Evolutionary conservation across 2,113 vertebrate genomes (phyloP).

Genomic region (Eptesicus fuscus): DNA sequence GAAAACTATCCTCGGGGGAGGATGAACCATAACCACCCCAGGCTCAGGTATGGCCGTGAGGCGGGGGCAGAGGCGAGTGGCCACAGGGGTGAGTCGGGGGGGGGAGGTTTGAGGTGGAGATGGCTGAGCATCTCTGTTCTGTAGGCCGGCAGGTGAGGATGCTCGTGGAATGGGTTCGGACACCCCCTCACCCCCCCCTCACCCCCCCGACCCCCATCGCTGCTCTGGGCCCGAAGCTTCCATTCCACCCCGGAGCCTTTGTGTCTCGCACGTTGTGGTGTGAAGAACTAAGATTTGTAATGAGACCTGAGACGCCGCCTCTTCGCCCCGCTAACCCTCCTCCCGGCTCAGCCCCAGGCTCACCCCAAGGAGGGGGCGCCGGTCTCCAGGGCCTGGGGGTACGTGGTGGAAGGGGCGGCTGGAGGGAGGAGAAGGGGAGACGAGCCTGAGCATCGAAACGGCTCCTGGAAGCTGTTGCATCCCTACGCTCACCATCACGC

Average conservation of each 20-base stretch:
- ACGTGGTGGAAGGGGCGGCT: neutral
- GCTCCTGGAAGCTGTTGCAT: slow-evolving; percentile 78
- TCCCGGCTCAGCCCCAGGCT: slow-evolving; percentile 37
- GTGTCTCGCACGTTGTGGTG: neutral
- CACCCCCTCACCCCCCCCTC: neutral
- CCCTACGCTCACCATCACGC: slow-evolving; percentile 77
- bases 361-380: neutral
- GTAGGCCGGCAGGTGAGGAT: neutral
- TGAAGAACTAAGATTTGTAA: slow-evolving; percentile 45
- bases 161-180: neutral
- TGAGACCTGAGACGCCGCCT: slow-evolving; percentile 36
- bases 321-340: slow-evolving; percentile 4
- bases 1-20: too few relatives aligned
- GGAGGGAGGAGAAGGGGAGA: slow-evolving; percentile 46
- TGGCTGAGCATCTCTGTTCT: neutral
- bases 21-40: neutral
- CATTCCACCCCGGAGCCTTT: neutral
- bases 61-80: neutral
- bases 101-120: neutral
- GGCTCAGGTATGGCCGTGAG: slow-evolving; percentile 16
- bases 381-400: neutral
- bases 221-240: neutral
- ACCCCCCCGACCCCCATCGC: rapidly evolving
- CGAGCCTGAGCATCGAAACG: slow-evolving; percentile 68
- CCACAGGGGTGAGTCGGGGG: rapidly evolving